Percentiles rank a stretch among this genome's conserved stretches.
phyloP scores from a whole-genome alignment of 2,113 vertebrate species.

The Sus scrofa region DNA sequence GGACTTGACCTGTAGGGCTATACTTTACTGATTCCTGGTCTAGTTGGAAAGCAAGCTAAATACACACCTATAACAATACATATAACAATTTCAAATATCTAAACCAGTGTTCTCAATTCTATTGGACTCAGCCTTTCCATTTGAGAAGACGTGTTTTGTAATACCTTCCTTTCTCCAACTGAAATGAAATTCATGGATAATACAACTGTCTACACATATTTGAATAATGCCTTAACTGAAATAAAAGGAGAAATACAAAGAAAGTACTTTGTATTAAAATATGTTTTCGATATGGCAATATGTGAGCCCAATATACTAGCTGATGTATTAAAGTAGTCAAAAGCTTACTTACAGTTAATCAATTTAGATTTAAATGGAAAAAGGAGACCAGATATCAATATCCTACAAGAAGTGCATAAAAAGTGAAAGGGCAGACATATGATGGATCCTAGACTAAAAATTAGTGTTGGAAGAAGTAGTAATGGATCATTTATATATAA shows the following conservation, averaged over 20 bases:
- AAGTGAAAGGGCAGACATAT: not conserved
- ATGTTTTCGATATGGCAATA: not conserved
- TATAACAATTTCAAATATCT: not conserved
- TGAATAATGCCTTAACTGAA: not conserved
- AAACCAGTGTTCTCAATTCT: not conserved
- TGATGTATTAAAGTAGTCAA: not conserved
- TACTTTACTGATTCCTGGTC: not conserved
- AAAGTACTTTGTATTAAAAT: not conserved
- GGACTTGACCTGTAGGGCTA: not conserved
- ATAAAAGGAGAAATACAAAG: conserved; percentile 12
- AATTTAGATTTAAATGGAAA: conserved; percentile 16
- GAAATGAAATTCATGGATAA: not conserved
- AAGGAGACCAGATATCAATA: not conserved
- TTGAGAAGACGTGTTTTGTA: conserved; percentile 15
- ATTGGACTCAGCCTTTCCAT: not conserved
- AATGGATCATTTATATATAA: not conserved
- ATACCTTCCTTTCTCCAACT: not conserved
- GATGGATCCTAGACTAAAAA: not conserved
- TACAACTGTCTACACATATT: not conserved
- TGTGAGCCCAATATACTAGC: not conserved
- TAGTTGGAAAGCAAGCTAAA: not conserved
- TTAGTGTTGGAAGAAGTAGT: not conserved
- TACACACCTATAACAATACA: not conserved
- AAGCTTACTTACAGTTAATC: not conserved
- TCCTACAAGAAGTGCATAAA: not conserved